Conservation (phyloP, 2,797 vertebrate genomes). For the Adelosebastes latens region DNA sequence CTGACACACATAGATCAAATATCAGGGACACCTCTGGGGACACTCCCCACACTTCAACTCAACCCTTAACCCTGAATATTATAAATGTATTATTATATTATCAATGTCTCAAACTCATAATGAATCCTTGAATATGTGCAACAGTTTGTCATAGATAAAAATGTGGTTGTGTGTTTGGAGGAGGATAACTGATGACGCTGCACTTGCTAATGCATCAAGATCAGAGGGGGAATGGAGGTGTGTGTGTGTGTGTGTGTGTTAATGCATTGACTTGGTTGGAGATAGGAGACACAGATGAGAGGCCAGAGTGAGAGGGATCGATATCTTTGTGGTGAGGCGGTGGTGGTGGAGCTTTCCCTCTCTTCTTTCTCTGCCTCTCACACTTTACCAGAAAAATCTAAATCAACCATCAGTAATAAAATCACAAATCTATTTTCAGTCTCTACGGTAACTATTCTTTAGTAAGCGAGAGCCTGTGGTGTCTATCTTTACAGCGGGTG, state of each 20-base stretch:
- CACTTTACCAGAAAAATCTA: slow-evolving; percentile 13
- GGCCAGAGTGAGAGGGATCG: slow-evolving; percentile 59
- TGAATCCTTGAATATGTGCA: slow-evolving; percentile 14
- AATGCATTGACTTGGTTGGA: slow-evolving; percentile 61
- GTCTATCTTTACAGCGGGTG: background rate
- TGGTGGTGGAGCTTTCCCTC: slow-evolving; percentile 3
- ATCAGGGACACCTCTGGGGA: background rate
- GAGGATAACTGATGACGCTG: slow-evolving; percentile 66
- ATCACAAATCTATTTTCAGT: slow-evolving; percentile 1
- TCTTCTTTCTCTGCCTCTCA: background rate
- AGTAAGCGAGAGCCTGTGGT: background rate
- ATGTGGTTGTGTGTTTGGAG: slow-evolving; percentile 10
- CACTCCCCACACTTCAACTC: background rate
- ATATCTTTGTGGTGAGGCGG: slow-evolving; percentile 56
- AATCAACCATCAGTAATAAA: slow-evolving; percentile 1
- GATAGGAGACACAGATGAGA: slow-evolving; percentile 52
- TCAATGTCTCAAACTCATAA: background rate
- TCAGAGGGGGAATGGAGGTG: slow-evolving; percentile 18
- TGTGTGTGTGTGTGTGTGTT: slow-evolving; percentile 20
- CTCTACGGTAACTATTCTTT: background rate
- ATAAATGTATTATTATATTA: background rate
- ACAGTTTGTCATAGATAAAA: slow-evolving; percentile 1
- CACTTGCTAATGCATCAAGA: slow-evolving; percentile 68
- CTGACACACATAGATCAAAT: slow-evolving; percentile 36
- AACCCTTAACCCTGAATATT: background rate